Evolutionary conservation across 2,888 invertebrate species (phyloP).

Genomic region (Sycophila texana): DNA sequence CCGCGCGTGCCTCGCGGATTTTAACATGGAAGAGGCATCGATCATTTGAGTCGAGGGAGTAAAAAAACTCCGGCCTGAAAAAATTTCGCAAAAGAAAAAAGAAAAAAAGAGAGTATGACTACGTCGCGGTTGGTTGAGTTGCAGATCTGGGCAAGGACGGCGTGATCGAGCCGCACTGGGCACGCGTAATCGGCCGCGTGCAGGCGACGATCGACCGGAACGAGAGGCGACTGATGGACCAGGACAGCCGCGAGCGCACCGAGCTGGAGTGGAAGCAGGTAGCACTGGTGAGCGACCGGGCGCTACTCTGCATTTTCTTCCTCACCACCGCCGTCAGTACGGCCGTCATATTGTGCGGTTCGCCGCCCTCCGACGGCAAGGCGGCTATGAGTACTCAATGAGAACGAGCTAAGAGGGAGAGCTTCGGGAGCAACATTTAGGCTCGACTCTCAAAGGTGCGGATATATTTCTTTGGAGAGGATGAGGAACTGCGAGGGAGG

Average conservation of each 20-base stretch:
- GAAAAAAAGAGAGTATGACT: background rate
- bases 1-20: too few relatives aligned
- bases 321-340: slow-evolving; percentile 87
- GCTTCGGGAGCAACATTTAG: background rate
- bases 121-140: background rate
- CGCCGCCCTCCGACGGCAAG: slow-evolving; percentile 75
- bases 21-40: too few relatives aligned
- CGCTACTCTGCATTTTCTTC: slow-evolving; percentile 86
- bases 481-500: background rate
- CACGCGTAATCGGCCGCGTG: slow-evolving; percentile 82
- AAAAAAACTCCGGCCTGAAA: background rate
- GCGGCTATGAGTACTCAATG: slow-evolving; percentile 15
- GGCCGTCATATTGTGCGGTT: slow-evolving; percentile 85
- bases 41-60: too few relatives aligned
- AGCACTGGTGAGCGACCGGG: slow-evolving; percentile 89
- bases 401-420: background rate
- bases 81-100: background rate
- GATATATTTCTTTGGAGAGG: background rate
- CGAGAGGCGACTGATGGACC: slow-evolving; percentile 87
- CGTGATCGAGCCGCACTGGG: slow-evolving; percentile 81
- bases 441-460: background rate
- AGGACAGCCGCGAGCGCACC: slow-evolving; percentile 86
- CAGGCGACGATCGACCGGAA: slow-evolving; percentile 87
- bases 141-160: slow-evolving; percentile 65
- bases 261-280: slow-evolving; percentile 89